These are phyloP conservation scores for Sebastes steindachneri DNA, from an alignment of 2,797 vertebrate species.

Conservation along the genomic window DNA sequence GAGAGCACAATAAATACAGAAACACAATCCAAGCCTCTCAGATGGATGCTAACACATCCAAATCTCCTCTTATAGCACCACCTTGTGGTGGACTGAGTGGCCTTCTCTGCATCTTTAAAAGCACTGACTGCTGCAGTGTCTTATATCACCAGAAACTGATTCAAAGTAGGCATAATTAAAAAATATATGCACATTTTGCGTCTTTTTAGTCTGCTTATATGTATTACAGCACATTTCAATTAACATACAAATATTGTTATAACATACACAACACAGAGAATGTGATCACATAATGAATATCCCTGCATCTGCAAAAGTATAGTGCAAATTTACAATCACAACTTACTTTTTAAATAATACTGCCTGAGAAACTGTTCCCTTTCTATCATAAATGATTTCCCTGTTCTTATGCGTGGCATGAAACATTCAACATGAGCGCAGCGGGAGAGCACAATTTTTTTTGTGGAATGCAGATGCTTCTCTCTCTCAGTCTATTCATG, in stretches of 20 bases:
- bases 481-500: conserved; percentile 56
- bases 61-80: conserved; percentile 84
- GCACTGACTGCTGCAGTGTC: conserved; percentile 10
- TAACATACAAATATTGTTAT: no score
- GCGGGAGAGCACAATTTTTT: conserved; percentile 38
- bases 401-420: conserved; percentile 28
- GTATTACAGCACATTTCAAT: not conserved
- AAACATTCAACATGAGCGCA: conserved; percentile 48
- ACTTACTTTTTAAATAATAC: not conserved
- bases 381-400: conserved; percentile 7
- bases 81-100: conserved; percentile 78
- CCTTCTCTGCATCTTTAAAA: conserved; percentile 3
- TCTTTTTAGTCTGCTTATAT: no score
- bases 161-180: not conserved
- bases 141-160: conserved; percentile 16
- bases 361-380: not conserved
- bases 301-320: not conserved
- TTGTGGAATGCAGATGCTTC: conserved; percentile 70
- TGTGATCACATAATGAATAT: not conserved
- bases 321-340: not conserved
- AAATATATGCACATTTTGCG: not conserved
- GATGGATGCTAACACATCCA: conserved; percentile 52
- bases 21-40: conserved; percentile 31
- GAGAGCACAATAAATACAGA: conserved; percentile 47
- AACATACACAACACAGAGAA: not conserved